These are phyloP conservation scores for Venusia cambrica DNA, from an alignment of 2,888 invertebrate genomes.

Conservation along the genomic window DNA sequence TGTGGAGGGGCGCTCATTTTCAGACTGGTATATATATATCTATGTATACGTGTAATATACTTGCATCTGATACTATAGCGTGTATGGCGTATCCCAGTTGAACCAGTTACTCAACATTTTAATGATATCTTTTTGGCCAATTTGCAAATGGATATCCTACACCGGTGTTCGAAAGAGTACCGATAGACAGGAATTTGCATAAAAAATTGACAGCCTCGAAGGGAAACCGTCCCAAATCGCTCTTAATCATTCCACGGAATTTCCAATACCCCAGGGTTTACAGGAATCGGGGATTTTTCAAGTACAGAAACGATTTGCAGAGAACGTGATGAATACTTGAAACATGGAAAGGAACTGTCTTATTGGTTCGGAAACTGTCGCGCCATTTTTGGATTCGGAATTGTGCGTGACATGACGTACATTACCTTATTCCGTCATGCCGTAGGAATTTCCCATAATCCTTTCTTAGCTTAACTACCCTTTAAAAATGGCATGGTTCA, in stretches of 20 bases:
- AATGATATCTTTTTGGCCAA: constrained; percentile 10
- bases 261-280: constrained; percentile 39
- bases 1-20: no score
- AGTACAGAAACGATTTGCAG: constrained; percentile 12
- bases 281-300: constrained; percentile 20
- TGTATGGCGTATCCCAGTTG: no score
- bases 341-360: constrained; percentile 2
- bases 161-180: constrained; percentile 20
- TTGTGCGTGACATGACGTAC: no score
- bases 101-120: no score
- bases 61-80: no score
- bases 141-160: constrained; percentile 13
- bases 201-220: constrained; percentile 47
- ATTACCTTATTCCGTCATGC: no score
- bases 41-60: no score
- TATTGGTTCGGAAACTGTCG: constrained; percentile 2
- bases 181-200: constrained; percentile 42
- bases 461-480: no score
- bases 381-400: no score
- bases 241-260: constrained; percentile 44
- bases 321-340: constrained; percentile 4
- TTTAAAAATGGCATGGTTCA: no score
- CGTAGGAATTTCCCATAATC: no score
- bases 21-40: no score
- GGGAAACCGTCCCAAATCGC: constrained; percentile 40